Evolutionary conservation across 37 sponge, comb jelly and placozoan species (phyloP).

Genomic region (Ephydatia muelleri): DNA sequence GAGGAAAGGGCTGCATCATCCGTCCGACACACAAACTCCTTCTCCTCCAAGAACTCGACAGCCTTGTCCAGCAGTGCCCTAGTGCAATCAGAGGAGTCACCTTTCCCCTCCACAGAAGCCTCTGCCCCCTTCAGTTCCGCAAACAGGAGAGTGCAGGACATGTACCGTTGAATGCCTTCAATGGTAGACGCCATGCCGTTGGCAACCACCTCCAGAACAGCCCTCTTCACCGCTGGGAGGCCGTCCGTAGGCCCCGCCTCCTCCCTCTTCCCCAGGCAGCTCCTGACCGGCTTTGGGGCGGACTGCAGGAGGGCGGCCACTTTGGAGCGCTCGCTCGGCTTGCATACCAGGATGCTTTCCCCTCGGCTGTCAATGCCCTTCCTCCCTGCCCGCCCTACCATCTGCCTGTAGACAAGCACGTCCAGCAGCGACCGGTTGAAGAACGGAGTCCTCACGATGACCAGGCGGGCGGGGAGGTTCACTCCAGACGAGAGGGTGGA

Average conservation of each 20-base stretch:
- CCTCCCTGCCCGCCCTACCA: conserved; percentile 97
- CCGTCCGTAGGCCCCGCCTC: neutral
- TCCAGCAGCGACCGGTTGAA: conserved; percentile 77
- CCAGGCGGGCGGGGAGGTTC: conserved; percentile 95
- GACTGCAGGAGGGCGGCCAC: conserved; percentile 69
- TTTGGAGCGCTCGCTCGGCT: conserved; percentile 69
- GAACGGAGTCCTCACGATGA: conserved; percentile 92
- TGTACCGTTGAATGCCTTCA: conserved; percentile 59
- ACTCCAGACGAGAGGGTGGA: conserved; percentile 98
- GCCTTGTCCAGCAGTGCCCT: conserved; percentile 30
- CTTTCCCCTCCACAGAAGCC: neutral
- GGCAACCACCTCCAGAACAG: conserved; percentile 91
- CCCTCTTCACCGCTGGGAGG: conserved; percentile 82
- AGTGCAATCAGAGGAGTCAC: neutral
- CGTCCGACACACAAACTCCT: conserved; percentile 79
- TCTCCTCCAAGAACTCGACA: conserved; percentile 68
- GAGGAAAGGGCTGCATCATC: neutral
- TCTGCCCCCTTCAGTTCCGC: conserved; percentile 55
- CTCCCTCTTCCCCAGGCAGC: conserved; percentile 66
- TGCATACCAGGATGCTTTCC: conserved; percentile 95
- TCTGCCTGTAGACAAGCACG: conserved; percentile 90
- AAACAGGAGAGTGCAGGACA: conserved; percentile 86
- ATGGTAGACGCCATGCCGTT: conserved; percentile 67
- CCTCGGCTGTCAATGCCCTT: conserved; percentile 93
- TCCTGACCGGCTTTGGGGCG: conserved; percentile 75